phyloP scores from a whole-genome alignment of 2,113 vertebrate species.

The Mus pahari region DNA sequence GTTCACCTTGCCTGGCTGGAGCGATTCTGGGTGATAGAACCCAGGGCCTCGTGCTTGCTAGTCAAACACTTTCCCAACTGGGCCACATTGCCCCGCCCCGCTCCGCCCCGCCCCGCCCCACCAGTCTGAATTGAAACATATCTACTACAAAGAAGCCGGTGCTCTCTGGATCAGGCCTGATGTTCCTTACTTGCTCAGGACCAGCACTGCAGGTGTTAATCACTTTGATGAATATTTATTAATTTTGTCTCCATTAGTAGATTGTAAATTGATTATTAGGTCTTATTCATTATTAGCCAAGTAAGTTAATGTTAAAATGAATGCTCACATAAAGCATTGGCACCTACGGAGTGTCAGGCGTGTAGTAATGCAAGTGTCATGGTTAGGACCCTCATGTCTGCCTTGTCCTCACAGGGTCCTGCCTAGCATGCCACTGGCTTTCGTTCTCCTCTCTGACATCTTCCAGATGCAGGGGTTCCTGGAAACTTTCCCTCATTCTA shows the following conservation, averaged over 20 bases:
- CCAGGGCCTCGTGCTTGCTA: neutral
- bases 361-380: neutral
- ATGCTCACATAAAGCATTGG: neutral
- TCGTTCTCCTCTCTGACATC: neutral
- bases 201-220: neutral
- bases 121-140: neutral
- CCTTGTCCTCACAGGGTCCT: constrained; percentile 35
- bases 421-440: neutral
- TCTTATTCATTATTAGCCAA: neutral
- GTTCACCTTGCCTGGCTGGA: neutral
- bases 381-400: neutral
- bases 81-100: neutral
- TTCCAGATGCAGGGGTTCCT: neutral
- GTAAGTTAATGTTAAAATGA: neutral
- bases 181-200: neutral
- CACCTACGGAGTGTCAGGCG: neutral
- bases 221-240: neutral
- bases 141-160: neutral
- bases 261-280: neutral
- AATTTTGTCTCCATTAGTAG: neutral
- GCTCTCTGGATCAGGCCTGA: neutral
- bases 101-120: neutral
- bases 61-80: neutral
- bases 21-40: neutral
- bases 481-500: neutral